Percentiles rank a stretch among this genome's conserved stretches.
phyloP scores from a whole-genome alignment of 2,797 vertebrate genomes.

The Otus scops region DNA sequence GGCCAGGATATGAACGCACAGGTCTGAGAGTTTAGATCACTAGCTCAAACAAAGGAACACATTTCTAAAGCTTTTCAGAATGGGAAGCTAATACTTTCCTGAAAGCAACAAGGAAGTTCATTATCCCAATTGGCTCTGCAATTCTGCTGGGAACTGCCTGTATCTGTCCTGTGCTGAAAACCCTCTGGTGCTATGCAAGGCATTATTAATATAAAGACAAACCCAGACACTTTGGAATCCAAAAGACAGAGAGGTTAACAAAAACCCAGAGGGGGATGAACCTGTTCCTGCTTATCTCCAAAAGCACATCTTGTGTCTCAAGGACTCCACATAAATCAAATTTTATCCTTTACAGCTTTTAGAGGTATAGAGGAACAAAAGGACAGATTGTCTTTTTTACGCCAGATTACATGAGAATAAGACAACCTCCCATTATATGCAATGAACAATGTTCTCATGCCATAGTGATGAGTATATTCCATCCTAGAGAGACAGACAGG shows the following conservation, averaged over 20 bases:
- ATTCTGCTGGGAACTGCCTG: slow-evolving; percentile 7
- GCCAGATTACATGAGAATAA: slow-evolving; percentile 42
- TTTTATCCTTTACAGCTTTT: slow-evolving; percentile 45
- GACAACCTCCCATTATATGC: slow-evolving; percentile 33
- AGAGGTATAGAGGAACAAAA: slow-evolving; percentile 28
- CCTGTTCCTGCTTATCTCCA: slow-evolving; percentile 50
- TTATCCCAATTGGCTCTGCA: slow-evolving; percentile 5
- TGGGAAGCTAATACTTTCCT: slow-evolving; percentile 19
- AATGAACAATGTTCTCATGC: slow-evolving; percentile 21
- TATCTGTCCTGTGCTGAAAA: neutral
- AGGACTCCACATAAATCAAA: slow-evolving; percentile 37
- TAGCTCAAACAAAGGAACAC: slow-evolving; percentile 21
- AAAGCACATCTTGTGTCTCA: slow-evolving; percentile 48
- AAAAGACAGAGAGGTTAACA: slow-evolving; percentile 26
- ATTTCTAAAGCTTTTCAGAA: slow-evolving; percentile 19
- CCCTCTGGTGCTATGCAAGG: neutral
- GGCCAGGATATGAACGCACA: neutral
- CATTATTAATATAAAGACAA: neutral
- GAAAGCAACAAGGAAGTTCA: slow-evolving; percentile 31
- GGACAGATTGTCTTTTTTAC: slow-evolving; percentile 39
- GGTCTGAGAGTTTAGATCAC: neutral
- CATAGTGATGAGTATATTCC: slow-evolving; percentile 47
- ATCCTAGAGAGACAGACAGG: neutral
- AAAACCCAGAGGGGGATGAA: slow-evolving; percentile 32
- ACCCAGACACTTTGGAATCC: neutral